A percentile compares a stretch with the other conserved stretches of the same genome.
These are phyloP conservation scores for Acropternis orthonyx DNA, from an alignment of 2,797 vertebrate genomes.

Conservation along the genomic window DNA sequence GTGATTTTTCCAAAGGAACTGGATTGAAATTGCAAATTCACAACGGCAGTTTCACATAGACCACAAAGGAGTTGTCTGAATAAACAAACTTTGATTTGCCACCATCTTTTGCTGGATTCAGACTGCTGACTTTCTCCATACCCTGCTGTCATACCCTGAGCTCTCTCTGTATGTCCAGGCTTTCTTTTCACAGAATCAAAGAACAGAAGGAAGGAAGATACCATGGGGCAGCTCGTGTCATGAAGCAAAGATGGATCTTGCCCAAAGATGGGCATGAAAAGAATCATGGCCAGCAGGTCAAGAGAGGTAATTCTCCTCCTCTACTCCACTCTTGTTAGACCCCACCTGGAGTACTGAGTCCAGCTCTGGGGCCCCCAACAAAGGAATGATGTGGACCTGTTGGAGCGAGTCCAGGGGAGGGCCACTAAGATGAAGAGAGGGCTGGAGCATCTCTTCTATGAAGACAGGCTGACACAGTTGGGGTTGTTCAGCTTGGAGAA, in stretches of 20 bases:
- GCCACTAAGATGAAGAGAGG: background rate
- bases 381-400: background rate
- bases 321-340: background rate
- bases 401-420: background rate
- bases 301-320: background rate
- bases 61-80: background rate
- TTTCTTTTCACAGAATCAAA: background rate
- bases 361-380: background rate
- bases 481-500: background rate
- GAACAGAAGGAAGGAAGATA: background rate
- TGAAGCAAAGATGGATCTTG: background rate
- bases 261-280: background rate
- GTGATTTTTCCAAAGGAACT: background rate
- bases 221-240: background rate
- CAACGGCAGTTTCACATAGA: background rate
- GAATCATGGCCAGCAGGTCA: background rate
- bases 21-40: constrained; percentile 15
- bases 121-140: background rate
- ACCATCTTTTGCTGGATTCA: background rate
- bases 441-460: background rate
- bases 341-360: too few species aligned
- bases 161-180: accelerated
- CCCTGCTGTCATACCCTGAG: background rate
- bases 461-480: background rate
- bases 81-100: background rate